Conservation (phyloP, 2,113 vertebrate species). For the Candoia aspera region DNA sequence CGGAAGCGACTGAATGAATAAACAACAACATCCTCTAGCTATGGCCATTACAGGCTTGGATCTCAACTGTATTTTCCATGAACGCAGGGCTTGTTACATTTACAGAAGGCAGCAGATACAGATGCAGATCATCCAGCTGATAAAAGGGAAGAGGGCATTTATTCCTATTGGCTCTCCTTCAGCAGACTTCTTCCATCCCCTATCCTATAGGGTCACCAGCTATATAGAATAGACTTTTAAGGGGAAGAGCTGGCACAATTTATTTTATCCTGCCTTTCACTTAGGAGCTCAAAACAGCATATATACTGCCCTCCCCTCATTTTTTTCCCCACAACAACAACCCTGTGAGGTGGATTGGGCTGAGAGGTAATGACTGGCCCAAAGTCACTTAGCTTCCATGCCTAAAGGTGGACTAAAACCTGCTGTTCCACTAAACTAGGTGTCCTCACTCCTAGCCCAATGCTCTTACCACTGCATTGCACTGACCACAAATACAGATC, state of each 20-base stretch:
- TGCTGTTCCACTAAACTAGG: neutral
- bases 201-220: neutral
- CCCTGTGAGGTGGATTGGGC: neutral
- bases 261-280: neutral
- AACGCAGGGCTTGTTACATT: neutral
- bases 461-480: no score
- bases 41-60: neutral
- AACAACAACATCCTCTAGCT: no score
- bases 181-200: neutral
- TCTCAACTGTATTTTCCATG: neutral
- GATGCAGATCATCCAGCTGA: neutral
- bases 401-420: neutral
- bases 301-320: neutral
- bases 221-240: neutral
- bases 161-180: neutral
- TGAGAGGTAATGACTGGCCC: neutral
- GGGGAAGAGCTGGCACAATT: neutral
- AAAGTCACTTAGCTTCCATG: neutral
- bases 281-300: neutral
- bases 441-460: neutral
- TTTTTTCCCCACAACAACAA: neutral
- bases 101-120: no score
- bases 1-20: no score
- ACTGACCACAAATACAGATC: neutral
- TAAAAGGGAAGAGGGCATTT: neutral